A percentile compares a stretch with the other conserved stretches of the same genome.
These are phyloP conservation scores for Dicranocentrus wangi DNA, from an alignment of 2,888 invertebrate genomes.

Conservation along the genomic window DNA sequence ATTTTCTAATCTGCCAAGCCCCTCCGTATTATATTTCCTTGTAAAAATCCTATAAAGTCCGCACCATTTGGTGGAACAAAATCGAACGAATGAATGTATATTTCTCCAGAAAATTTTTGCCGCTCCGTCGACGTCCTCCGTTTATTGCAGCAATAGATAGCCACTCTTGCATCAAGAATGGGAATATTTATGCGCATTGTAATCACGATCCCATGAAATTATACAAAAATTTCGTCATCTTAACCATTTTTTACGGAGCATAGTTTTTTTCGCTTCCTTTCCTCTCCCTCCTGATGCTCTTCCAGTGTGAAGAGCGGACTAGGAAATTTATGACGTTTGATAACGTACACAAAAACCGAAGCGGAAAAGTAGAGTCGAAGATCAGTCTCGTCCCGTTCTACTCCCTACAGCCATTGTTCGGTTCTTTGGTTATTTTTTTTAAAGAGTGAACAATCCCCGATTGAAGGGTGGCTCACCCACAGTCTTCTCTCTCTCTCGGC, in stretches of 20 bases:
- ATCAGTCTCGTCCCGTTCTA: neutral
- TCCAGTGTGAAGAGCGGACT: constrained; percentile 26
- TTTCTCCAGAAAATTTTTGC: neutral
- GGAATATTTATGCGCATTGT: constrained; percentile 54
- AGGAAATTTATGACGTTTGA: constrained; percentile 58
- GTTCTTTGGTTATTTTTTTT: constrained; percentile 10
- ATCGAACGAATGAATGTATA: no score
- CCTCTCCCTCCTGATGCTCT: neutral
- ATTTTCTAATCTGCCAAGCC: neutral
- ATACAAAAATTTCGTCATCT: constrained; percentile 52
- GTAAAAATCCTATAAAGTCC: neutral
- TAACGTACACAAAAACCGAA: constrained; percentile 33
- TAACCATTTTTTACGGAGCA: neutral
- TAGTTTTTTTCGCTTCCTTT: constrained; percentile 21
- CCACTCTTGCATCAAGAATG: constrained; percentile 15
- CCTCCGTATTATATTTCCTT: neutral
- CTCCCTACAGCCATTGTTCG: neutral
- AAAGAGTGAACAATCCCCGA: constrained; percentile 9
- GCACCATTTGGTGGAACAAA: no score
- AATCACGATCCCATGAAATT: constrained; percentile 62
- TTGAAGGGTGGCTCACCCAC: constrained; percentile 67
- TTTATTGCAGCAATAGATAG: neutral
- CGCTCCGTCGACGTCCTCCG: neutral
- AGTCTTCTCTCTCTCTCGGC: neutral
- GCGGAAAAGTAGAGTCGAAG: constrained; percentile 4